Evolutionary conservation across 1,140 invertebrate genomes (phyloP).

Genomic region (Stratiolaelaps scimitus): DNA sequence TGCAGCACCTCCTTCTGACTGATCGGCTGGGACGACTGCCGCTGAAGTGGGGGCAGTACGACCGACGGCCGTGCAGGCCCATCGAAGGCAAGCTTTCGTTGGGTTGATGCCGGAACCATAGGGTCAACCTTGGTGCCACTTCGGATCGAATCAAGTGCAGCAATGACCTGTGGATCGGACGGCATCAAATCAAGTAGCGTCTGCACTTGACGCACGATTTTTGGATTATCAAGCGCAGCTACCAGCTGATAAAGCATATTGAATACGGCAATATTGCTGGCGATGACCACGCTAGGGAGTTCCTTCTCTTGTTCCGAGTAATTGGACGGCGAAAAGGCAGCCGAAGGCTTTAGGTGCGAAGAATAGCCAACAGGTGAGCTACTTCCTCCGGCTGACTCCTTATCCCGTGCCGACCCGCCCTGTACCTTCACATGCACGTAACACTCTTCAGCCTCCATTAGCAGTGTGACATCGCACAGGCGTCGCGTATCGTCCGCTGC

Average conservation of each 20-base stretch:
- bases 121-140: conserved; percentile 24
- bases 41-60: conserved; percentile 39
- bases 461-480: conserved; percentile 3
- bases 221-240: conserved; percentile 43
- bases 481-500: conserved; percentile 7
- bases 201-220: conserved; percentile 43
- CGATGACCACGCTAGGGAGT: conserved; percentile 48
- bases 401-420: background rate
- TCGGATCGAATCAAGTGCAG: conserved; percentile 42
- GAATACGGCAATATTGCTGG: conserved; percentile 45
- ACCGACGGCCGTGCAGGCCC: conserved; percentile 35
- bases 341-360: conserved; percentile 20
- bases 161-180: conserved; percentile 44
- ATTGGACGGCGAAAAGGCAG: conserved; percentile 29
- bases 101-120: conserved; percentile 31
- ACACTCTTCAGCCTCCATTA: conserved; percentile 24
- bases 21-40: conserved; percentile 35
- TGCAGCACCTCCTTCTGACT: conserved; percentile 41
- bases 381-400: background rate
- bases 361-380: conserved; percentile 25
- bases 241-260: conserved; percentile 46
- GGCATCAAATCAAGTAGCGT: conserved; percentile 46
- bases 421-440: conserved; percentile 11
- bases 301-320: conserved; percentile 43
- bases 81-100: conserved; percentile 32